These are phyloP conservation scores for Diabrotica virgifera DNA, from an alignment of 1,140 invertebrate species.

Conservation along the genomic window DNA sequence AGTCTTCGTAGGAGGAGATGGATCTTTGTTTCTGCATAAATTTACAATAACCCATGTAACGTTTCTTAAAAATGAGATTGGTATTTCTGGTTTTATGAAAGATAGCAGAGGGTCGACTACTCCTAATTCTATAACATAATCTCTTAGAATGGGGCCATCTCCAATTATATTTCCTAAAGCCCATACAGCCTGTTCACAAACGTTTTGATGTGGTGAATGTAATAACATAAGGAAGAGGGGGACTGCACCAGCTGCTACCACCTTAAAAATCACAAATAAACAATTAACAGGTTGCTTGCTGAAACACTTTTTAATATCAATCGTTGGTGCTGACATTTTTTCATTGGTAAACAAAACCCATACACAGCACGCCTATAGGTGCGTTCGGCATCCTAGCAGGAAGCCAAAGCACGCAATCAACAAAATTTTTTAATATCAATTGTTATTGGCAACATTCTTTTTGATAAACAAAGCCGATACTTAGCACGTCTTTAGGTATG, in stretches of 20 bases:
- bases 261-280: conserved; percentile 42
- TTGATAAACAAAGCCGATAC: too few relatives aligned
- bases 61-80: conserved; percentile 89
- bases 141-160: conserved; percentile 85
- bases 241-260: conserved; percentile 91
- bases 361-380: too few relatives aligned
- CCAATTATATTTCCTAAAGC: conserved; percentile 92
- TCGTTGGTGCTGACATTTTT: too few relatives aligned
- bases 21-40: conserved; percentile 94
- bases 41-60: conserved; percentile 99
- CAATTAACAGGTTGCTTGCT: too few relatives aligned
- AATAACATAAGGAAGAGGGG: conserved; percentile 91
- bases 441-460: too few relatives aligned
- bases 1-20: conserved; percentile 79
- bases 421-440: too few relatives aligned
- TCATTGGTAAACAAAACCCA: too few relatives aligned
- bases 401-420: too few relatives aligned
- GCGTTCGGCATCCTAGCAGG: too few relatives aligned
- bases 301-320: too few relatives aligned
- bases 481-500: too few relatives aligned
- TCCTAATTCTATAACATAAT: conserved; percentile 88
- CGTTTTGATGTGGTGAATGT: conserved; percentile 90
- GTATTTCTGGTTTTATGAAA: conserved; percentile 92
- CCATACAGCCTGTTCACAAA: conserved; percentile 99
- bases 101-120: conserved; percentile 84